These are phyloP conservation scores for Caloenas nicobarica DNA, from an alignment of 2,113 vertebrate species.

Conservation along the genomic window DNA sequence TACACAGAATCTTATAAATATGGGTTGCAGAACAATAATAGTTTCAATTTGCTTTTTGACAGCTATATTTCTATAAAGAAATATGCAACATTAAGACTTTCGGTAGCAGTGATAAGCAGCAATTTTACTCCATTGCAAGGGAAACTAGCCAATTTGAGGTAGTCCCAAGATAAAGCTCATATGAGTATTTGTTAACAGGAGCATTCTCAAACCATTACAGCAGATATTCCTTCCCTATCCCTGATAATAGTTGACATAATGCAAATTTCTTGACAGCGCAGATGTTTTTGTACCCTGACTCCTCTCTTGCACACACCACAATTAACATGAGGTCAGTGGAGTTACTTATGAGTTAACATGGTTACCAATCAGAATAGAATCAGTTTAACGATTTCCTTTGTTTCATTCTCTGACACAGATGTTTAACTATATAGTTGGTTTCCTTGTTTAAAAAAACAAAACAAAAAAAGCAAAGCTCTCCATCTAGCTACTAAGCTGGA, in stretches of 20 bases:
- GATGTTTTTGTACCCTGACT: background rate
- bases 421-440: background rate
- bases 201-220: background rate
- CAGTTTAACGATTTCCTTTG: background rate
- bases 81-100: background rate
- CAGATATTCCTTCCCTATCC: background rate
- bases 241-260: background rate
- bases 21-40: background rate
- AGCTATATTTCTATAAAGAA: background rate
- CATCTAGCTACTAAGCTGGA: background rate
- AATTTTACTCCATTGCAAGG: background rate
- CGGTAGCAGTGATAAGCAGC: background rate
- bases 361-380: background rate
- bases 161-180: background rate
- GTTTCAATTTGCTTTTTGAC: background rate
- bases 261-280: background rate
- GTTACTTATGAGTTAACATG: accelerated
- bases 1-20: background rate
- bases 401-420: background rate
- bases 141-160: background rate
- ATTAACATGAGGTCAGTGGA: background rate
- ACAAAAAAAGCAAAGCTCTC: background rate
- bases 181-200: background rate
- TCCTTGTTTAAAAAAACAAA: background rate
- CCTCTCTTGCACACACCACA: background rate